Base-by-base conservation (phyloP, 2,113 vertebrate genomes). In the Regulus satrapa region DNA sequence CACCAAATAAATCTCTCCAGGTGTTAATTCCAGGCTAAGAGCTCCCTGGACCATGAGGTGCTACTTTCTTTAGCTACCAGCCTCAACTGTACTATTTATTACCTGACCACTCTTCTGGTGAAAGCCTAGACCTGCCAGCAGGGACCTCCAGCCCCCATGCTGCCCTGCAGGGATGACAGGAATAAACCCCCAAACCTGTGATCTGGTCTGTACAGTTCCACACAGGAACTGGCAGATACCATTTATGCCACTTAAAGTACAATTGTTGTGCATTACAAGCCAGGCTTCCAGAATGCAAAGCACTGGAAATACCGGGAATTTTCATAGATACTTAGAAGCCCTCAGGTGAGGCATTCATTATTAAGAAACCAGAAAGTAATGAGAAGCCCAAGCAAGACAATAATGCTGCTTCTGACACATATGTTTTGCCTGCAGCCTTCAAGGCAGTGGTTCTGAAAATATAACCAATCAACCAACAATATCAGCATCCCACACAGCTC, bases 71-170 rank as follows among this genome's bases (percentile, higher is more conserved):
- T 32, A 15, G 49, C 32, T 29, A 28, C n/a, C 52, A 79, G 49
- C 49, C 46, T 84, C 51, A 48, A 0, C 26, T 6, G 43, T 15
- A 43, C 31, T 23, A 9, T 12, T 31, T 23, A 9, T 12, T 48
- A 32, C 59, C n/a, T 0, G 0, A n/a, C 9, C 28, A 1, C 26
- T 54, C 15, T 3, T n/a, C 34, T 21, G 36, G 8, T 34, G 56
- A 20, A 32, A 71, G 40, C 29, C 58, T 34, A 43, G 38, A 46
- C 59, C 23, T 32, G 52, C 26, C 18, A 38, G 34, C 41, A 69
- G 52, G 12, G 32, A n/a, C 40, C 46, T 62, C 58, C 25, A 48
- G 32, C 5, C 55, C 55, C 45, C 1, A 66, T 80, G 55, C 64
- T 32, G 67, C 41, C 58, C 63, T 16, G 55, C 38, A 49, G 24